Evolutionary conservation across 2,797 vertebrate genomes (phyloP).

Genomic region (Sphenopsis melanotis): DNA sequence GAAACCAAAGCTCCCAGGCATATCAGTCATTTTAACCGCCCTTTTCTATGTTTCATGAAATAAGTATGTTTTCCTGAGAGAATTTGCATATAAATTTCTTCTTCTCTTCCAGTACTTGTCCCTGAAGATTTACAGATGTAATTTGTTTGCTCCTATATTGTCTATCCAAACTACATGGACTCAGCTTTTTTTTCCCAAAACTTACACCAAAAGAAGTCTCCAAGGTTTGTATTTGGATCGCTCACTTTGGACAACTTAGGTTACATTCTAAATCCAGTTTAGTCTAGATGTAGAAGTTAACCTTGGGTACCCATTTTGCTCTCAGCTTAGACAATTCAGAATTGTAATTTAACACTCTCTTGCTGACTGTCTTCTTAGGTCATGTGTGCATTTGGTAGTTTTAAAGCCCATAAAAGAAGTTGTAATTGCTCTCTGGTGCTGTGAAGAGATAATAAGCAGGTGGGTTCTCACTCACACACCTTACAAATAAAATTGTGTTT

Average conservation of each 20-base stretch:
- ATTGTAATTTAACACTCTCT: accelerated
- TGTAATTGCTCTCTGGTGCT: not conserved
- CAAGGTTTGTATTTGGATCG: not conserved
- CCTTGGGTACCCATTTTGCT: not conserved
- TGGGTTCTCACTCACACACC: not conserved
- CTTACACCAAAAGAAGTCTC: not conserved
- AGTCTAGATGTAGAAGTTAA: not conserved
- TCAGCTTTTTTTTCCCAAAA: not conserved
- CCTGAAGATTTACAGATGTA: not conserved
- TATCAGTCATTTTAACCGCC: not conserved
- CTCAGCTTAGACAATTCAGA: not conserved
- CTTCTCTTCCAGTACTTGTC: not conserved
- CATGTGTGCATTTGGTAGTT: not conserved
- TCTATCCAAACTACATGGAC: not conserved
- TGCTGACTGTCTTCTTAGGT: not conserved
- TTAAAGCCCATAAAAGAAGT: not conserved
- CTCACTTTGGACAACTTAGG: not conserved
- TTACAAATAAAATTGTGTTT: not conserved
- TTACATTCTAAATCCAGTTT: not conserved
- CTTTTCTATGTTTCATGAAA: not conserved
- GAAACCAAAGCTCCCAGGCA: not conserved
- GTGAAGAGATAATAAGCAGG: not conserved
- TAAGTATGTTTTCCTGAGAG: not conserved
- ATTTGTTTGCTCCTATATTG: not conserved
- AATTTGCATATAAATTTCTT: not conserved